Conservation (phyloP, 2,888 invertebrate species). For the Eilema sororculum region DNA sequence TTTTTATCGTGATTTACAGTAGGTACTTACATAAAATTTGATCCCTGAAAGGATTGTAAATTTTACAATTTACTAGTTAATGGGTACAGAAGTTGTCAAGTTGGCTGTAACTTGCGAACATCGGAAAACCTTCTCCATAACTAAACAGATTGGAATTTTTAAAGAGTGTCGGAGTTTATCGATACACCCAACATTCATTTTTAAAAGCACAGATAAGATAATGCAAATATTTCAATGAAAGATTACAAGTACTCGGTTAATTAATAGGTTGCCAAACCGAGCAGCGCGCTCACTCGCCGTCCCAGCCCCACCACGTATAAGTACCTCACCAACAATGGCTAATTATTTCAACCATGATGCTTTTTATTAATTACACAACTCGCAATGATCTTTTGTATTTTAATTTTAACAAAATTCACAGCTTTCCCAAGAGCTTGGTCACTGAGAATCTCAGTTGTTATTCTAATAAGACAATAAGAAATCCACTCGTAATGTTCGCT, state of each 20-base stretch:
- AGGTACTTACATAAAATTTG: too few relatives aligned
- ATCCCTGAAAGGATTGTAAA: too few relatives aligned
- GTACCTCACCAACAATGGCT: constrained; percentile 70
- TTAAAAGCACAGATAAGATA: constrained; percentile 46
- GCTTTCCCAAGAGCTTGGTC: constrained; percentile 67
- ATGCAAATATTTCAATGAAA: constrained; percentile 48
- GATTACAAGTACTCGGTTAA: constrained; percentile 48
- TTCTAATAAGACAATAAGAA: constrained; percentile 52
- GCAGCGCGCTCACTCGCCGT: constrained; percentile 31
- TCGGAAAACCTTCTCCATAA: background rate
- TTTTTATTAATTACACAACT: constrained; percentile 77
- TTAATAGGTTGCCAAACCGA: constrained; percentile 52
- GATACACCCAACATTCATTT: constrained; percentile 23
- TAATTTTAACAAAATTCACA: constrained; percentile 79
- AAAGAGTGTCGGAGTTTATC: background rate
- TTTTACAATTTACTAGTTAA: too few relatives aligned
- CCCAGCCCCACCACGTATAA: constrained; percentile 26
- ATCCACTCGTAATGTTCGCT: constrained; percentile 9
- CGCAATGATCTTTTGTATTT: constrained; percentile 77
- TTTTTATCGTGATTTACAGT: too few relatives aligned
- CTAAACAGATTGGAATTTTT: background rate
- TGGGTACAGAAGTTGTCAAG: background rate
- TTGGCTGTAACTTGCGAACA: background rate
- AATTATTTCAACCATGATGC: constrained; percentile 75
- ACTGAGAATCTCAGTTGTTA: constrained; percentile 38